Evolutionary conservation across 2,113 vertebrate species (phyloP), one percentile per base, ranked within the genome.

Genomic region (Uropsilus gracilis): DNA sequence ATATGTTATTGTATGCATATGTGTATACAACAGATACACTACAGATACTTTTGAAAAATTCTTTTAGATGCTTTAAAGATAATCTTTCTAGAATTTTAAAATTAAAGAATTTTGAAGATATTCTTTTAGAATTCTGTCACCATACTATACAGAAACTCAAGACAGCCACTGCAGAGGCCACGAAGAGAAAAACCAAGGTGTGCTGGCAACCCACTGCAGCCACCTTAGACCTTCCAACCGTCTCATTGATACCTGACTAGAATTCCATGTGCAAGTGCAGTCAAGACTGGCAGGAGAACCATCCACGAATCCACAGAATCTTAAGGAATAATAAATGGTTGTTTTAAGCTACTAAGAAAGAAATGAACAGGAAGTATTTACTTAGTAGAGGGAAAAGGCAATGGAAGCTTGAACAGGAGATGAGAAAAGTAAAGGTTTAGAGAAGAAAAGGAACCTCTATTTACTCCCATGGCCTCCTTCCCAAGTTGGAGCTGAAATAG

Each of bases 1-100:
- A 32, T 37, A 28, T 30, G 6, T 64, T 32, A 64, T 64, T 66
- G 53, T 55, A 24, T 53, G 28, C 44, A 53, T 48, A 48, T 64
- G 72, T 42, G n/a, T 66, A 5, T 44, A 13, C 10, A 34, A 46
- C 30, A 42, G 53, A 53, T 37, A 37, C 37, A 76, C 22, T 69
- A 50, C 68, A 89, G 69, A 28, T 24, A 37, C 55, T 66, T 89
- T 68, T 84, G 16, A 13, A 55, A 14, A 46, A 81, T n/a, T n/a
- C n/a, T n/a, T n/a, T n/a, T n/a, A 95, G 42, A 63, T n/a, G 84
- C 5, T 26, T 55, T 57, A 50, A 11, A 24, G 14, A 18, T 73
- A 76, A 48, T 26, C 32, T 90, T 75, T 88, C n/a, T 73, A 50
- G 59, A 93, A 80, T 93, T 28, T n/a, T n/a, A n/a, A n/a, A n/a